Evolutionary conservation across 2,888 invertebrate species (phyloP), one percentile per base, ranked within the genome.

Genomic region (Polietes domitor): DNA sequence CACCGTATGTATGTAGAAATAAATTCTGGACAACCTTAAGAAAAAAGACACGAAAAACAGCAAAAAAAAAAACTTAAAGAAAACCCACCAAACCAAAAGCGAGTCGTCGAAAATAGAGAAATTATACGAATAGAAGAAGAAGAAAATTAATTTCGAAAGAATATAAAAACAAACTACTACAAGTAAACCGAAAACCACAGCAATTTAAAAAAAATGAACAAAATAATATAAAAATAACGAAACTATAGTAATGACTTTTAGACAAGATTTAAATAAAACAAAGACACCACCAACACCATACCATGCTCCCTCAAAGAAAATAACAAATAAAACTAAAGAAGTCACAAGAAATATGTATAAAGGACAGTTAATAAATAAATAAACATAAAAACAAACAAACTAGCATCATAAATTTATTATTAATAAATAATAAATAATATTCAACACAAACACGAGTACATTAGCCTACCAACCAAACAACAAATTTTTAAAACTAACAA

Each of bases 391-490:
- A 15, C n/a, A 47, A 9, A 47, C 15, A 47, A 47, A 10, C 7
- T 47, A 47, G 47, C 47, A 47, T n/a, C 47, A 47, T 7, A 47
- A 4, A 47, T 47, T 32, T 32, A 37, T 37, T 37, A 37, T 47
- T 47, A 47, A 47, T 12, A 47, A 47, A 47, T 10, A 65, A 65
- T 19, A 65, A 41, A 65, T 41, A 24, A 73, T 74, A 61, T 79
- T 43, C 43, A 72, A 78, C 47, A 37, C 53, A 65, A 82, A 78
- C 65, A 68, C 50, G 86, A 75, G 17, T 26, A 77, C 58, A 78
- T 83, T 73, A 79, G 79, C 76, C 73, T 79, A n/a, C n/a, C n/a
- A 75, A 74, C 71, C 77, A 68, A 58, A 73, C 32, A 71, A 26
- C 65, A 78, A 10, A 43, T 63, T 10, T 50, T 24, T 5, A 77